Percentiles rank a stretch among this genome's conserved stretches.
These are phyloP conservation scores for Synergus laeviventris DNA, from an alignment of 2,888 invertebrate genomes.

Conservation along the genomic window DNA sequence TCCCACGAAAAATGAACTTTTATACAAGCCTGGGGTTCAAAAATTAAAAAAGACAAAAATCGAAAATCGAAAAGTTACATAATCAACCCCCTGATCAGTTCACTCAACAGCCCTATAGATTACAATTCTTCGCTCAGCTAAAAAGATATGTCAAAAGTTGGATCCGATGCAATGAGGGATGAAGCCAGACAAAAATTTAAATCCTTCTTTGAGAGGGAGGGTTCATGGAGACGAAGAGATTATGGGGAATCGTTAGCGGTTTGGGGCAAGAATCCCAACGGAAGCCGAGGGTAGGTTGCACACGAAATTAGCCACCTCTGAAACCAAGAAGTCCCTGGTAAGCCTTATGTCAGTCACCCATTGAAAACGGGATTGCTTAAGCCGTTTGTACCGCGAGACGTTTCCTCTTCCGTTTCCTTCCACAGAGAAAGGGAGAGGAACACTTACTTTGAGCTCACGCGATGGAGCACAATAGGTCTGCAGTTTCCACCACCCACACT, in stretches of 20 bases:
- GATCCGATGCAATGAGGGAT: neutral
- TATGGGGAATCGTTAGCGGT: neutral
- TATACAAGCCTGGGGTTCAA: too few species aligned
- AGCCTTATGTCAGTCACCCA: slow-evolving; percentile 9
- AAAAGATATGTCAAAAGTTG: neutral
- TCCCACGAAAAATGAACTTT: neutral
- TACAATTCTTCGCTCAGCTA: neutral
- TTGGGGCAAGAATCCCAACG: neutral
- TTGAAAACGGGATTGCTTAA: slow-evolving; percentile 9
- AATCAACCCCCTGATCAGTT: too few species aligned
- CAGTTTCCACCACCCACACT: neutral
- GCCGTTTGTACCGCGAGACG: slow-evolving; percentile 13
- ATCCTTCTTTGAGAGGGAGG: neutral
- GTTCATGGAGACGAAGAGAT: neutral
- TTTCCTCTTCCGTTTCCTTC: slow-evolving; percentile 2
- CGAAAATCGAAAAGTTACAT: too few species aligned
- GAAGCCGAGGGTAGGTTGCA: neutral
- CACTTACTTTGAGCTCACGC: neutral
- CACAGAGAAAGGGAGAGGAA: neutral
- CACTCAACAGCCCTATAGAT: neutral
- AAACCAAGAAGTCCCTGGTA: neutral
- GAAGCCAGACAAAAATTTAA: neutral
- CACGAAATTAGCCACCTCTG: slow-evolving; percentile 1
- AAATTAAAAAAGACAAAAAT: too few species aligned
- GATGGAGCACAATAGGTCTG: neutral